Evolutionary conservation across 2,888 invertebrate species (phyloP).

Genomic region (Mamestra brassicae): DNA sequence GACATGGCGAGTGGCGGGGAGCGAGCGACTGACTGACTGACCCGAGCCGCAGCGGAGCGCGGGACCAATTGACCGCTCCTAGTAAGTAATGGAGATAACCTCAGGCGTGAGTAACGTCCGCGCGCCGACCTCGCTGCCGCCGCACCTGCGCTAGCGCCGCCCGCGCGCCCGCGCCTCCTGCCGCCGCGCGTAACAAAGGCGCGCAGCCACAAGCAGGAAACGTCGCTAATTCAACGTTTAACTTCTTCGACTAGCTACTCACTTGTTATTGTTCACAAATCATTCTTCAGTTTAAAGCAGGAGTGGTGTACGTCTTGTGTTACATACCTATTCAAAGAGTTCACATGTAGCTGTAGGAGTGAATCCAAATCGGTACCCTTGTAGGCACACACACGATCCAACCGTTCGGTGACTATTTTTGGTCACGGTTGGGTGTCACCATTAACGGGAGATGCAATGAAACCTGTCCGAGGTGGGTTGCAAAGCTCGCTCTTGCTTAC

Average conservation of each 20-base stretch:
- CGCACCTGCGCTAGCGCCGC: slow-evolving; percentile 56
- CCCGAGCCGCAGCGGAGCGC: slow-evolving; percentile 44
- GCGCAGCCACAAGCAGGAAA: slow-evolving; percentile 64
- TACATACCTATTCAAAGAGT: neutral
- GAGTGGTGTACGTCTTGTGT: slow-evolving; percentile 5
- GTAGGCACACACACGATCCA: too few species aligned
- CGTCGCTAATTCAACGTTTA: slow-evolving; percentile 65
- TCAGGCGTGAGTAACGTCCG: slow-evolving; percentile 64
- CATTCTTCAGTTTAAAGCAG: slow-evolving; percentile 38
- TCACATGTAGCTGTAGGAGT: neutral
- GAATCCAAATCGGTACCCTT: neutral
- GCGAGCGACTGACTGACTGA: slow-evolving; percentile 48
- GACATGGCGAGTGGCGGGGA: slow-evolving; percentile 34
- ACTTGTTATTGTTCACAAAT: slow-evolving; percentile 60
- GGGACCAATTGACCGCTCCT: slow-evolving; percentile 65
- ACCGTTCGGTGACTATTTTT: too few species aligned
- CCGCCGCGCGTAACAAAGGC: slow-evolving; percentile 62
- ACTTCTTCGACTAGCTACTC: slow-evolving; percentile 62
- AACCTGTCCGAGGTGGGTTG: too few species aligned
- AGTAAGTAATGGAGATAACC: slow-evolving; percentile 59
- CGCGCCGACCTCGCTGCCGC: slow-evolving; percentile 57
- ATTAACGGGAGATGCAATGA: too few species aligned
- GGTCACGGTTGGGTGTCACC: too few species aligned
- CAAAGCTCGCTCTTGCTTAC: too few species aligned
- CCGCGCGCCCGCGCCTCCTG: slow-evolving; percentile 46